Conservation (phyloP, 2,797 vertebrate genomes). For the Liparis tanakae region DNA sequence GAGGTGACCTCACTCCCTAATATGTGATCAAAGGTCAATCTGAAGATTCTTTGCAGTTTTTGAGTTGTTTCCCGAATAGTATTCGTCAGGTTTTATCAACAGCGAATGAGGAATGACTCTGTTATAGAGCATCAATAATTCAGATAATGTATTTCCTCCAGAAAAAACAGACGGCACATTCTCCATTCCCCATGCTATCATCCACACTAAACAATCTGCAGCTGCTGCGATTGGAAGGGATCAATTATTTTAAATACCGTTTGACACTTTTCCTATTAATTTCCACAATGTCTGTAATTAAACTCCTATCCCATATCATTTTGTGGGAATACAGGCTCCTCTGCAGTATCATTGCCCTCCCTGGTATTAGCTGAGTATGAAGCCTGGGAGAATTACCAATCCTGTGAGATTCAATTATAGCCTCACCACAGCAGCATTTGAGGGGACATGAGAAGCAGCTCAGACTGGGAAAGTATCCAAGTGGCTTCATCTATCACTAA, state of each 20-base stretch:
- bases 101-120: slow-evolving; percentile 27
- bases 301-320: slow-evolving; percentile 68
- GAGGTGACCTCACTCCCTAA: not conserved
- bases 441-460: slow-evolving; percentile 75
- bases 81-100: slow-evolving; percentile 33
- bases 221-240: slow-evolving; percentile 46
- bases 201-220: slow-evolving; percentile 48
- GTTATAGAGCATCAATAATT: slow-evolving; percentile 28
- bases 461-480: slow-evolving; percentile 77
- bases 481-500: slow-evolving; percentile 80
- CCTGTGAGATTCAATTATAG: slow-evolving; percentile 82
- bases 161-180: slow-evolving; percentile 13
- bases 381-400: slow-evolving; percentile 77
- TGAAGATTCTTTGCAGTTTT: slow-evolving; percentile 3
- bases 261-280: slow-evolving; percentile 78
- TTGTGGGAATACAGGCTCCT: slow-evolving; percentile 70
- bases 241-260: slow-evolving; percentile 67
- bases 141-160: slow-evolving; percentile 20
- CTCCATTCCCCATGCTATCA: slow-evolving; percentile 22
- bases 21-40: not conserved
- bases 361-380: slow-evolving; percentile 75
- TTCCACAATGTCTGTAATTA: slow-evolving; percentile 78
- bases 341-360: slow-evolving; percentile 69
- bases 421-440: slow-evolving; percentile 71
- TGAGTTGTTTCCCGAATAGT: slow-evolving; percentile 16